Conservation (phyloP, 2,113 vertebrate genomes). For the Grus americana region DNA sequence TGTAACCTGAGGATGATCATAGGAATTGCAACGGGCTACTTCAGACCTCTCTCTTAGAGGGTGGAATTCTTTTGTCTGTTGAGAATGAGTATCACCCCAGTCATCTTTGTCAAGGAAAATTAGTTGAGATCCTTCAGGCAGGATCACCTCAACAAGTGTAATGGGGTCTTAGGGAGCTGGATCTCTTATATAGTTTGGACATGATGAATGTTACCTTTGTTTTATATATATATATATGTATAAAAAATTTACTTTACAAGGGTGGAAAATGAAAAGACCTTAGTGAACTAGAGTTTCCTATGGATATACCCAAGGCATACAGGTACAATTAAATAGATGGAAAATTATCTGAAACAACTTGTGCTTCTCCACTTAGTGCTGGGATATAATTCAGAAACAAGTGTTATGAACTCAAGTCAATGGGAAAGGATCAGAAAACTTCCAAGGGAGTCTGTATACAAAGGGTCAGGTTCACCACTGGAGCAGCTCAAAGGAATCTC, state of each 20-base stretch:
- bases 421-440: neutral
- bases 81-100: neutral
- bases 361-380: neutral
- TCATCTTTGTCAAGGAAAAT: neutral
- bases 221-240: neutral
- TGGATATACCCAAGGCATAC: neutral
- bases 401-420: rapidly evolving
- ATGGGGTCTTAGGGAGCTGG: neutral
- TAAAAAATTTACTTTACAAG: neutral
- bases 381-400: neutral
- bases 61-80: neutral
- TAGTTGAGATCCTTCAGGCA: neutral
- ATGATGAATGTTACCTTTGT: neutral
- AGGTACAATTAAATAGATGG: neutral
- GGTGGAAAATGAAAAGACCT: neutral
- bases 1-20: neutral
- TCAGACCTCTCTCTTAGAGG: neutral
- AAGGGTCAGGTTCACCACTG: neutral
- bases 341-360: neutral
- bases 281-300: neutral
- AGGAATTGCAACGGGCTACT: neutral
- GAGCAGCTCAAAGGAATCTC: neutral
- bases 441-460: neutral
- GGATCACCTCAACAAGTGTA: neutral
- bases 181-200: neutral